These are phyloP conservation scores for Actinernus sp. DNA, from an alignment of 92 coral and sea anemone genomes.

Conservation along the genomic window DNA sequence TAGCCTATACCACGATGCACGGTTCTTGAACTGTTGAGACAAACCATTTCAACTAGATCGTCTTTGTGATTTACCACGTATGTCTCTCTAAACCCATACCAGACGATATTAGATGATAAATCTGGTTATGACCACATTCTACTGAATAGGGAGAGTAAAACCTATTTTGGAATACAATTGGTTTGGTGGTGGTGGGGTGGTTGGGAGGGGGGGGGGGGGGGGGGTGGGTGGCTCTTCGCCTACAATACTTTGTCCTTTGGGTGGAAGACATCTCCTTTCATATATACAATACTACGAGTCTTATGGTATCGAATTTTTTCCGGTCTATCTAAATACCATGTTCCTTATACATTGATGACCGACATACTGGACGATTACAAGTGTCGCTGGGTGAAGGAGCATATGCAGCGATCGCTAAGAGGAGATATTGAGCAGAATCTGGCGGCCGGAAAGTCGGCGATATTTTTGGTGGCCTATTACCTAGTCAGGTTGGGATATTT, in stretches of 20 bases:
- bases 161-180: slow-evolving; percentile 41
- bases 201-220: no score
- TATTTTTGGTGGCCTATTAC: slow-evolving; percentile 35
- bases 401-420: slow-evolving; percentile 15
- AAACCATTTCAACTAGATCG: slow-evolving; percentile 30
- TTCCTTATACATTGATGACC: slow-evolving; percentile 32
- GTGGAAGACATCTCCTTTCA: slow-evolving; percentile 46
- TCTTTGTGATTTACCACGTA: slow-evolving; percentile 31
- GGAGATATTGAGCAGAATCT: neutral
- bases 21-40: slow-evolving; percentile 46
- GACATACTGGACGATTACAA: slow-evolving; percentile 43
- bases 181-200: no score
- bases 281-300: slow-evolving; percentile 53
- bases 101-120: slow-evolving; percentile 41
- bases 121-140: slow-evolving; percentile 52
- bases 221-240: slow-evolving; percentile 61
- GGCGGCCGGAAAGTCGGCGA: slow-evolving; percentile 31
- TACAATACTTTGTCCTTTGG: slow-evolving; percentile 50
- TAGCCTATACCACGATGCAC: no score
- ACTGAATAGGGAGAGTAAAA: slow-evolving; percentile 32
- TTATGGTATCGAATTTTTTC: slow-evolving; percentile 28
- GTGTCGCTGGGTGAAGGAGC: slow-evolving; percentile 21
- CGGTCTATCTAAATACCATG: slow-evolving; percentile 37
- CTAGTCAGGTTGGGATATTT: slow-evolving; percentile 34
- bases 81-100: slow-evolving; percentile 18